Percentiles rank a stretch among this genome's conserved stretches.
Conservation (phyloP, 2,888 invertebrate genomes). For the Anoplius nigerrimus region DNA sequence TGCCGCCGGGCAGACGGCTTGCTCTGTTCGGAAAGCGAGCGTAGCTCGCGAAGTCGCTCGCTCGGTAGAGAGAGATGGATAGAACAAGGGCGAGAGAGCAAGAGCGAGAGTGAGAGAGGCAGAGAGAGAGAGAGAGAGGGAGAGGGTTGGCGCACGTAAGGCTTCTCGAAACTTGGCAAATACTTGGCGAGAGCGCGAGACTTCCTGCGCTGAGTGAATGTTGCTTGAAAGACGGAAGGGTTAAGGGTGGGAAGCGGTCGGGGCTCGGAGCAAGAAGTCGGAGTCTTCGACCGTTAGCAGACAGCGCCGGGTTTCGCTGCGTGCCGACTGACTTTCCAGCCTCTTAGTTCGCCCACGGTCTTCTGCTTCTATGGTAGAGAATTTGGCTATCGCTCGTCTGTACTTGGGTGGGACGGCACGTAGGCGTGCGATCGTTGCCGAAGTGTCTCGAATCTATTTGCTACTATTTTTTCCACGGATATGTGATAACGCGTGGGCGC, state of each 20-base stretch:
- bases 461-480: too few species aligned
- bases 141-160: conserved; percentile 42
- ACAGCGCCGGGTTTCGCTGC: conserved; percentile 38
- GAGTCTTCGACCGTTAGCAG: conserved; percentile 29
- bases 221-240: conserved; percentile 50
- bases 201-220: conserved; percentile 47
- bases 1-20: background rate
- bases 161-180: conserved; percentile 59
- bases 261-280: conserved; percentile 19
- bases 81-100: conserved; percentile 30
- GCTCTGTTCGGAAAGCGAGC: conserved; percentile 23
- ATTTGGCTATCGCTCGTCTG: conserved; percentile 40
- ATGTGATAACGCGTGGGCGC: too few species aligned
- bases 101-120: conserved; percentile 28
- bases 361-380: conserved; percentile 13
- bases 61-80: too few species aligned
- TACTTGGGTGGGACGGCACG: background rate
- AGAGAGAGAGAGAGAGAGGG: conserved; percentile 12
- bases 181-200: conserved; percentile 52
- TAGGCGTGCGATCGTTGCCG: too few species aligned
- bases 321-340: conserved; percentile 37
- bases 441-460: too few species aligned
- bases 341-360: background rate
- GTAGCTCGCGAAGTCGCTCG: too few species aligned
- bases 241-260: conserved; percentile 34